Conservation (phyloP, 2,113 vertebrate species). For the Poecilia latipinna region DNA sequence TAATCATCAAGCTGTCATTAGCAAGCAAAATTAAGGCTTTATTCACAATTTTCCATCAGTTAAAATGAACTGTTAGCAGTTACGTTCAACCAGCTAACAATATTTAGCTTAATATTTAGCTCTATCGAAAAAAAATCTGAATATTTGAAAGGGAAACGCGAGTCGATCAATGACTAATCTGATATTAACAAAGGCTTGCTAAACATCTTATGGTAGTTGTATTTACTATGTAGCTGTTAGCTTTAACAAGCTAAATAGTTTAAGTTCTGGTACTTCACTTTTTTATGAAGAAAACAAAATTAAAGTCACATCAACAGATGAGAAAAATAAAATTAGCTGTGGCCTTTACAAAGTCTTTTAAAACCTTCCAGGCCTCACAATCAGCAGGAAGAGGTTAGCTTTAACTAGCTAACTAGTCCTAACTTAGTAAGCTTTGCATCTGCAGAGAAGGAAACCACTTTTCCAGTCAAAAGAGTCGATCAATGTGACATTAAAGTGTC, state of each 20-base stretch:
- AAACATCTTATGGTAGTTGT: neutral
- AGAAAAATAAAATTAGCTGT: neutral
- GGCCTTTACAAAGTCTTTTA: neutral
- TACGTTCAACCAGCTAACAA: neutral
- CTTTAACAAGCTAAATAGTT: neutral
- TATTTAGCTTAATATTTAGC: too few species aligned
- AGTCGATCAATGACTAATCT: neutral
- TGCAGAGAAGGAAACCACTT: neutral
- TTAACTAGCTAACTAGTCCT: slow-evolving; percentile 9
- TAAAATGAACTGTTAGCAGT: neutral
- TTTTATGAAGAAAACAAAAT: neutral
- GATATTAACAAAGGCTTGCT: neutral
- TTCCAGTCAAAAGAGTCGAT: too few species aligned
- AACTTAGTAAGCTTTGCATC: slow-evolving; percentile 25
- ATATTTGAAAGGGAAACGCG: too few species aligned
- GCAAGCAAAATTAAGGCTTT: neutral
- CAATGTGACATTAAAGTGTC: too few species aligned
- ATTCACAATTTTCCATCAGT: neutral
- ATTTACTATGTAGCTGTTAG: neutral
- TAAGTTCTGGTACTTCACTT: neutral
- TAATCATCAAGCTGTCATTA: neutral
- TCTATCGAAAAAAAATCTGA: too few species aligned
- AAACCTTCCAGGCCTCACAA: neutral
- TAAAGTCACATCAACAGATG: neutral
- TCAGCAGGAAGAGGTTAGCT: neutral